Conservation (phyloP, 2,888 invertebrate species). For the Drosophila ezoana region DNA sequence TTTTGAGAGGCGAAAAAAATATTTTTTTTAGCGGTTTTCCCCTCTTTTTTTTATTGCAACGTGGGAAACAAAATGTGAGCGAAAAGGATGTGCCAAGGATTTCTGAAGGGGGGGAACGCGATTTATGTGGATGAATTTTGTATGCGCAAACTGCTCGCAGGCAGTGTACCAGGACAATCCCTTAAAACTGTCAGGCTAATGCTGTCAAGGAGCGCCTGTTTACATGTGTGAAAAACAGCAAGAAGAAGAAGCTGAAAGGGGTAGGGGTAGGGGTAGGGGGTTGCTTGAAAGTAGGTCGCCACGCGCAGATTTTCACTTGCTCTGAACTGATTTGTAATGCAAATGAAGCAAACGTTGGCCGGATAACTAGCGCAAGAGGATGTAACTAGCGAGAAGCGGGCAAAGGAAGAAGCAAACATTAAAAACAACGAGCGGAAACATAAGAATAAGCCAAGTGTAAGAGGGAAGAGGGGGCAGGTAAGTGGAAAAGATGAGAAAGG, state of each 20-base stretch:
- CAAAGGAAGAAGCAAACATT: constrained; percentile 8
- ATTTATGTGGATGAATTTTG: constrained; percentile 69
- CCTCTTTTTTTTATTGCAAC: constrained; percentile 56
- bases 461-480: constrained; percentile 11
- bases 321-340: constrained; percentile 78
- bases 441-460: constrained; percentile 33
- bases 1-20: constrained; percentile 31
- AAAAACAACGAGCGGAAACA: constrained; percentile 44
- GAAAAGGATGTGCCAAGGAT: constrained; percentile 32
- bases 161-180: constrained; percentile 57
- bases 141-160: constrained; percentile 61
- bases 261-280: background rate
- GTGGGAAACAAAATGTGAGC: constrained; percentile 58
- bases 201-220: constrained; percentile 39
- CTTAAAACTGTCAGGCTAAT: constrained; percentile 64
- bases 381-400: constrained; percentile 21
- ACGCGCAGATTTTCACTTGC: constrained; percentile 71
- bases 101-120: constrained; percentile 18
- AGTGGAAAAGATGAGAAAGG: constrained; percentile 4
- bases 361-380: constrained; percentile 66
- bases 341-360: constrained; percentile 67
- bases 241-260: background rate
- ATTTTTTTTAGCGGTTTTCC: constrained; percentile 38
- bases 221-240: constrained; percentile 34
- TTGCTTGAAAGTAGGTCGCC: constrained; percentile 66